phyloP scores from a whole-genome alignment of 37 sponge, comb jelly and placozoan species.

The Haliclona indistincta region DNA sequence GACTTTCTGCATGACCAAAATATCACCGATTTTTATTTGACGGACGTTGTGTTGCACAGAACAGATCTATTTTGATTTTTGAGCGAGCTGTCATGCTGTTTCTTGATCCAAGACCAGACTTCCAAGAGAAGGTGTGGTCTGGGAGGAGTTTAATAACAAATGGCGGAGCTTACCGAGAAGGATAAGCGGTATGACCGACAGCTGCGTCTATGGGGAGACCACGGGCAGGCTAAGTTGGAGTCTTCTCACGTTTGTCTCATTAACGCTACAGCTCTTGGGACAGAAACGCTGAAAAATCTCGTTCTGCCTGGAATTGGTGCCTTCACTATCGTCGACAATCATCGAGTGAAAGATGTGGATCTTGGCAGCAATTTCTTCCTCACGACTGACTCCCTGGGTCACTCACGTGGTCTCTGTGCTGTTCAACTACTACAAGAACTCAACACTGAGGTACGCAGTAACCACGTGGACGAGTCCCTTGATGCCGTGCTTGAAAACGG shows the following conservation, averaged over 20 bases:
- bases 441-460: slow-evolving; percentile 77
- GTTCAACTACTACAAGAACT: slow-evolving; percentile 66
- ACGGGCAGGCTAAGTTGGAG: slow-evolving; percentile 87
- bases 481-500: slow-evolving; percentile 25
- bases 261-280: slow-evolving; percentile 89
- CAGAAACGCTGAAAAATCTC: slow-evolving; percentile 92
- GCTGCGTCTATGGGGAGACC: slow-evolving; percentile 97
- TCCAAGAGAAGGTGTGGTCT: no score
- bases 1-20: no score
- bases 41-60: no score
- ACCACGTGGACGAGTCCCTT: slow-evolving; percentile 50
- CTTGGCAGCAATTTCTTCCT: slow-evolving; percentile 87
- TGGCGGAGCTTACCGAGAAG: no score
- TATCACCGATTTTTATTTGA: no score
- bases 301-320: slow-evolving; percentile 89
- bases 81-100: no score
- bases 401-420: slow-evolving; percentile 51
- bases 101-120: no score
- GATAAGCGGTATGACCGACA: slow-evolving; percentile 92
- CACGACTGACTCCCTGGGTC: slow-evolving; percentile 50
- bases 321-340: slow-evolving; percentile 77
- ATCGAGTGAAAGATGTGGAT: slow-evolving; percentile 44
- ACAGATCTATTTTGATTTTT: no score
- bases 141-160: no score
- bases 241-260: slow-evolving; percentile 88